Evolutionary conservation across 2,113 vertebrate species (phyloP).

Genomic region (Mastomys natalensis): DNA sequence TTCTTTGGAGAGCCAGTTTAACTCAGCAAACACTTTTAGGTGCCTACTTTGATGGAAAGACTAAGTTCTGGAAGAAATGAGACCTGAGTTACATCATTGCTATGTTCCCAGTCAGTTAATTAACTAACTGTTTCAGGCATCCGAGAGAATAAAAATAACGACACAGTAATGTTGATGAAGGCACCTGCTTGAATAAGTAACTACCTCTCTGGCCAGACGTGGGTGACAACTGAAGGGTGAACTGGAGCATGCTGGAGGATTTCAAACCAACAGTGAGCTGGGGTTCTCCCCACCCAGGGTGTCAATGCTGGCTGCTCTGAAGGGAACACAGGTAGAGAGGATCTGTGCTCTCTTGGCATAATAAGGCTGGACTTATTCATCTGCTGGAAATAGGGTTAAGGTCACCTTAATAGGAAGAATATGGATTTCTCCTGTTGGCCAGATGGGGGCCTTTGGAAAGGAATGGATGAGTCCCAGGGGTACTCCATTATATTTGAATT

Average conservation of each 20-base stretch:
- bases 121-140: neutral
- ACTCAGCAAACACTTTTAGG: conserved; percentile 13
- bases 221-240: neutral
- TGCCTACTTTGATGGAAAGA: neutral
- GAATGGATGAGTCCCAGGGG: conserved; percentile 20
- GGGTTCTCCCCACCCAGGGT: neutral
- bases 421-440: conserved; percentile 57
- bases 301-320: neutral
- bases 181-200: neutral
- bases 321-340: conserved; percentile 1
- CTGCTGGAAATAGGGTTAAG: conserved; percentile 51
- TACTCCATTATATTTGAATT: neutral
- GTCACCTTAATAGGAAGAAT: conserved; percentile 60
- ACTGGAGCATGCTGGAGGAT: neutral
- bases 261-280: neutral
- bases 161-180: neutral
- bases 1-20: conserved; percentile 34
- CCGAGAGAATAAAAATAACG: conserved; percentile 16
- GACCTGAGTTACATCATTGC: neutral
- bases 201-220: neutral
- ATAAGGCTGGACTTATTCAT: conserved; percentile 26
- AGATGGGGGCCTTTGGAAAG: conserved; percentile 36
- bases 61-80: conserved; percentile 21
- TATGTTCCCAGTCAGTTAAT: neutral
- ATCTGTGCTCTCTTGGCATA: neutral